A percentile compares a stretch with the other conserved stretches of the same genome.
Evolutionary conservation across 2,797 vertebrate species (phyloP).

Genomic region (Acanthurus lineatus): DNA sequence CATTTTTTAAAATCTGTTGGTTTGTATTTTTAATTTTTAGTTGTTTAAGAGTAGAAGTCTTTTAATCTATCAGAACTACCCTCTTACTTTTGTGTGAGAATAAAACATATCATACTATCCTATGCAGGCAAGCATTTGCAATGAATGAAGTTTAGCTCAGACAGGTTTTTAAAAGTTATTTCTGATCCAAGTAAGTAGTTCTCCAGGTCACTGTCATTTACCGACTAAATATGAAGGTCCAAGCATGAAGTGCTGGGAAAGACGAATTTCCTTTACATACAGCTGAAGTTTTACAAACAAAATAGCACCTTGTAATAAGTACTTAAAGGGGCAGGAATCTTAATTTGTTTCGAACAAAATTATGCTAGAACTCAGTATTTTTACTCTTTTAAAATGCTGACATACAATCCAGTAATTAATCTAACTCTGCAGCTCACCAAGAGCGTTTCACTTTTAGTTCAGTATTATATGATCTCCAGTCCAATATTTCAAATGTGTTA

Average conservation of each 20-base stretch:
- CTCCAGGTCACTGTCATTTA: slow-evolving; percentile 11
- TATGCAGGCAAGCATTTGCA: background rate
- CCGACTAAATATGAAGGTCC: slow-evolving; percentile 8
- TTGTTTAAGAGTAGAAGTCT: background rate
- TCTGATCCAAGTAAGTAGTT: background rate
- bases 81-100: background rate
- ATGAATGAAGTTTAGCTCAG: background rate
- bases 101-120: background rate
- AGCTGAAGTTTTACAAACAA: background rate
- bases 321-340: background rate
- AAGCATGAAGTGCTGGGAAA: background rate
- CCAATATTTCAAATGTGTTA: slow-evolving; percentile 1
- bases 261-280: background rate
- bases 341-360: background rate
- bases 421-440: too few species aligned
- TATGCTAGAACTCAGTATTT: background rate
- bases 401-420: background rate
- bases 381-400: background rate
- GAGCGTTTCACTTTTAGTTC: slow-evolving; percentile 18
- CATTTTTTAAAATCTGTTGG: background rate
- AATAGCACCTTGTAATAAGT: slow-evolving; percentile 1
- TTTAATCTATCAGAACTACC: background rate
- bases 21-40: background rate
- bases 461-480: slow-evolving; percentile 4
- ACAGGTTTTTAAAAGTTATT: slow-evolving; percentile 6